These are phyloP conservation scores for Globodera ellingtonae DNA, from an alignment of 1,140 invertebrate genomes.

Conservation along the genomic window DNA sequence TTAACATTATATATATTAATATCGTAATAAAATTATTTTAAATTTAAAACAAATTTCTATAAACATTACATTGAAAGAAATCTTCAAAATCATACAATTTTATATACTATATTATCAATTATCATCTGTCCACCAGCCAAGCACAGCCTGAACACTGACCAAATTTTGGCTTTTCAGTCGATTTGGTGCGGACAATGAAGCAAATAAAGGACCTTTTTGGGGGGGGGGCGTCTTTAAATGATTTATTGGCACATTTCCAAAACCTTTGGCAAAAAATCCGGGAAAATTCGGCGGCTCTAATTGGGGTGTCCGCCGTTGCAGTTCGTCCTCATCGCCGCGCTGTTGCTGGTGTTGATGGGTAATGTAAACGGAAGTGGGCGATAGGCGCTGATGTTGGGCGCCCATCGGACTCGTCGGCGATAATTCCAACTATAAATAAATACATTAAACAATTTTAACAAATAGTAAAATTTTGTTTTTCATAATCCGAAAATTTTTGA, in stretches of 20 bases:
- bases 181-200: not conserved
- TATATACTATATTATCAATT: no score
- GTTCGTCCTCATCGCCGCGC: not conserved
- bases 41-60: no score
- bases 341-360: not conserved
- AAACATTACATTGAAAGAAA: no score
- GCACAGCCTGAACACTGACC: not conserved
- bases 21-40: no score
- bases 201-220: not conserved
- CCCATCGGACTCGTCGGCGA: not conserved
- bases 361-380: not conserved
- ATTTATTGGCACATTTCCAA: not conserved
- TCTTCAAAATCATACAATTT: no score
- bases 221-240: not conserved
- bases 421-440: not conserved
- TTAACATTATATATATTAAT: no score
- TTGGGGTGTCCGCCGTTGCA: not conserved
- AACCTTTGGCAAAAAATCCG: not conserved
- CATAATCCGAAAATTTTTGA: not conserved
- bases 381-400: not conserved
- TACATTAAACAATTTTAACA: not conserved
- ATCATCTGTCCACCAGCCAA: not conserved
- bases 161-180: not conserved
- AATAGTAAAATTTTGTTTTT: not conserved
- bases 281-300: not conserved